Evolutionary conservation across 2,888 invertebrate genomes (phyloP).

Genomic region (Heteropelma amictum): DNA sequence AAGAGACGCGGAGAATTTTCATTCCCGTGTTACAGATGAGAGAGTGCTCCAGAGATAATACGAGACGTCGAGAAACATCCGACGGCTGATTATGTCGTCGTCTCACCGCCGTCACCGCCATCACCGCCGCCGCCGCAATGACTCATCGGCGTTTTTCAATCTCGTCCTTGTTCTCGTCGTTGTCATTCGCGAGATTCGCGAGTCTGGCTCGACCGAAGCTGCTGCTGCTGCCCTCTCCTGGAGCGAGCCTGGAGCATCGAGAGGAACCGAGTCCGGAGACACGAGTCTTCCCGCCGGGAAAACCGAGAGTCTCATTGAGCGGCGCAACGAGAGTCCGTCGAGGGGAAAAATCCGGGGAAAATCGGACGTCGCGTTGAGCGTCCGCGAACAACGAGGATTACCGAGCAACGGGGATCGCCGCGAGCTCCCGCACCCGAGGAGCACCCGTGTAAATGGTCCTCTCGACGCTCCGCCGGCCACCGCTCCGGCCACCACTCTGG

Average conservation of each 20-base stretch:
- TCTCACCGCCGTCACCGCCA: constrained; percentile 68
- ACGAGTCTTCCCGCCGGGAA: not conserved
- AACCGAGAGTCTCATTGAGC: not conserved
- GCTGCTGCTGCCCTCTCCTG: too few relatives aligned
- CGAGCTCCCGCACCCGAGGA: too few relatives aligned
- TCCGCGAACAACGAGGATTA: constrained; percentile 1
- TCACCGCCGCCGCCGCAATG: constrained; percentile 68
- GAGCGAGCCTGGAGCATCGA: constrained; percentile 1
- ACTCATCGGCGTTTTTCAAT: too few relatives aligned
- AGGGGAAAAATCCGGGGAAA: too few relatives aligned
- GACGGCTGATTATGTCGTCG: constrained; percentile 76
- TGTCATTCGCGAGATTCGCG: constrained; percentile 17
- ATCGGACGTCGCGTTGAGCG: not conserved
- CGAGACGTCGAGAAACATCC: constrained; percentile 59
- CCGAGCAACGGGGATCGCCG: not conserved
- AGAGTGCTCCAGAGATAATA: constrained; percentile 27
- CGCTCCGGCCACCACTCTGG: constrained; percentile 4
- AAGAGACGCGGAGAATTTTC: not conserved
- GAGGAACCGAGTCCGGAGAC: not conserved
- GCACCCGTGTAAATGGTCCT: too few relatives aligned
- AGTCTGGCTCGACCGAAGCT: constrained; percentile 14
- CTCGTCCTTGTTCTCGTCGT: constrained; percentile 54
- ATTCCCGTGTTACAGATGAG: constrained; percentile 52
- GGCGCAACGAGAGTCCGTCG: too few relatives aligned
- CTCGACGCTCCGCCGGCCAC: not conserved